A percentile compares a stretch with the other conserved stretches of the same genome.
phyloP scores from a whole-genome alignment of 2,113 vertebrate genomes.

The Oryzias celebensis region DNA sequence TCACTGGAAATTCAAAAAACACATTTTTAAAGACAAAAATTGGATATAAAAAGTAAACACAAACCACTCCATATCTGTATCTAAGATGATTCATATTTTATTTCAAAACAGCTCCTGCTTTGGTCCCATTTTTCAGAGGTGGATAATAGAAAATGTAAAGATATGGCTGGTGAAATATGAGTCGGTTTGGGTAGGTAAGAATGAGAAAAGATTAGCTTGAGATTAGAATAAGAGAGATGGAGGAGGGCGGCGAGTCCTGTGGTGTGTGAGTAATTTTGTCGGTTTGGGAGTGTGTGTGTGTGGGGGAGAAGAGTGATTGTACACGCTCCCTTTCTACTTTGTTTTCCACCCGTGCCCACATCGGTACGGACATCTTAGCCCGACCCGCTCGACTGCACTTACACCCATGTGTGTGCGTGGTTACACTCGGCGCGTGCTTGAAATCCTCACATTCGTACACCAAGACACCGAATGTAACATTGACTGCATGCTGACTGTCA shows the following conservation, averaged over 20 bases:
- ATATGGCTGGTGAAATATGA: constrained; percentile 77
- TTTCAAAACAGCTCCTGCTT: constrained; percentile 64
- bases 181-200: constrained; percentile 72
- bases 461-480: background rate
- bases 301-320: constrained; percentile 50
- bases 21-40: constrained; percentile 5
- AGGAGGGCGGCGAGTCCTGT: constrained; percentile 56
- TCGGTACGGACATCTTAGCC: constrained; percentile 50
- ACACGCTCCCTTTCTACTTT: constrained; percentile 54
- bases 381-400: constrained; percentile 28
- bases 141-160: constrained; percentile 81
- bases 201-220: constrained; percentile 76
- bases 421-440: constrained; percentile 4
- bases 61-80: constrained; percentile 68
- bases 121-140: constrained; percentile 73
- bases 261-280: constrained; percentile 42
- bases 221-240: constrained; percentile 78
- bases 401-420: constrained; percentile 13
- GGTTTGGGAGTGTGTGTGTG: constrained; percentile 37
- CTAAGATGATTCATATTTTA: constrained; percentile 76
- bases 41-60: constrained; percentile 55
- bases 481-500: background rate
- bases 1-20: constrained; percentile 56
- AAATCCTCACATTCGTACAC: constrained; percentile 11
- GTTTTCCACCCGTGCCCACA: constrained; percentile 49